phyloP scores from a whole-genome alignment of 2,888 invertebrate genomes.

The Toxonevra muliebris region DNA sequence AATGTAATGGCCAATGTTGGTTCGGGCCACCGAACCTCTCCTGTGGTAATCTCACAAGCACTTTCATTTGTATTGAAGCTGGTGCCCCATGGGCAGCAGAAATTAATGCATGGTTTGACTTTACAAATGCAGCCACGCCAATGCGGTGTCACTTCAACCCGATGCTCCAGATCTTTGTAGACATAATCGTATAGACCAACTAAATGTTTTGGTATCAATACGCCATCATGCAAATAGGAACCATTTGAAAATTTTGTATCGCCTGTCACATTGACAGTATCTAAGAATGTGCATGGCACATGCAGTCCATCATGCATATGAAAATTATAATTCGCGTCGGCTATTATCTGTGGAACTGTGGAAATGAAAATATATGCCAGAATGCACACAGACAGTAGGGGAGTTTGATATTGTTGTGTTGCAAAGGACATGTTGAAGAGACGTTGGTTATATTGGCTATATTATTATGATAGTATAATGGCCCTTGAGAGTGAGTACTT shows the following conservation, averaged over 20 bases:
- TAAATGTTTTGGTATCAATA: slow-evolving; percentile 53
- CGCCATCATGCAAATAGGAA: slow-evolving; percentile 55
- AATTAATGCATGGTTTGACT: slow-evolving; percentile 59
- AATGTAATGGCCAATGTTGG: slow-evolving; percentile 52
- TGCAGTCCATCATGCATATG: slow-evolving; percentile 51
- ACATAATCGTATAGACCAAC: slow-evolving; percentile 56
- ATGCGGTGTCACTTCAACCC: slow-evolving; percentile 51
- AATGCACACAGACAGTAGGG: slow-evolving; percentile 20
- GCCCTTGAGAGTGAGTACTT: too few relatives aligned
- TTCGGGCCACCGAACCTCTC: slow-evolving; percentile 49
- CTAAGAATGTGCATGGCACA: slow-evolving; percentile 57
- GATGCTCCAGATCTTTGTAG: slow-evolving; percentile 48
- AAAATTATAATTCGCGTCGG: slow-evolving; percentile 34
- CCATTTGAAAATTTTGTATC: slow-evolving; percentile 53
- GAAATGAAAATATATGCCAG: slow-evolving; percentile 30
- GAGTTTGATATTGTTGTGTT: neutral
- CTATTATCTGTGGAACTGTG: slow-evolving; percentile 32
- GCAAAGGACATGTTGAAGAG: too few relatives aligned
- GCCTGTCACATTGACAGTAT: slow-evolving; percentile 60
- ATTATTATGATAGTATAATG: too few relatives aligned
- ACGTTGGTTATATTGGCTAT: too few relatives aligned
- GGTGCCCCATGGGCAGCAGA: slow-evolving; percentile 58
- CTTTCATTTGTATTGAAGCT: slow-evolving; percentile 43
- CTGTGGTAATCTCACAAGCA: slow-evolving; percentile 41
- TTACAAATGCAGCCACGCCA: slow-evolving; percentile 62